These are phyloP conservation scores for Drosophila atroscutellata DNA, from an alignment of 2,888 invertebrate species.

Conservation along the genomic window DNA sequence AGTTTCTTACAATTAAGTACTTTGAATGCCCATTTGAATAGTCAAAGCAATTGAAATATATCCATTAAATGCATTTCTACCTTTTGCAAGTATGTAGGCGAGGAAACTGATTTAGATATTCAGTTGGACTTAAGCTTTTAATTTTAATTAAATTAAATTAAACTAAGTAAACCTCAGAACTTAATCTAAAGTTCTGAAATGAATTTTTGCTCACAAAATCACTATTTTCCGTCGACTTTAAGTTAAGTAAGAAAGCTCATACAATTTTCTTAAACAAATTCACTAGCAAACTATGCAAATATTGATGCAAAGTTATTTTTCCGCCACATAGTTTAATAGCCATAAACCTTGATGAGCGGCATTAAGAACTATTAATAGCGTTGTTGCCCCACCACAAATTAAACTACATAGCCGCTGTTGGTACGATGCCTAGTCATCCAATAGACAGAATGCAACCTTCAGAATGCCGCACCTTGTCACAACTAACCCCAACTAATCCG, in stretches of 20 bases:
- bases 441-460: constrained; percentile 8
- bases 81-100: neutral
- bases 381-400: constrained; percentile 22
- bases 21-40: neutral
- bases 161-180: no score
- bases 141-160: neutral
- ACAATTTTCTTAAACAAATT: neutral
- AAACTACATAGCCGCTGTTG: constrained; percentile 17
- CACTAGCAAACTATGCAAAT: neutral
- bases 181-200: neutral
- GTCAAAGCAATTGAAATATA: constrained; percentile 7
- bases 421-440: constrained; percentile 31
- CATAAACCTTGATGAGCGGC: neutral
- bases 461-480: constrained; percentile 54
- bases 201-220: neutral
- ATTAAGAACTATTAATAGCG: constrained; percentile 1
- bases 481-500: constrained; percentile 33
- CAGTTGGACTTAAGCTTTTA: neutral
- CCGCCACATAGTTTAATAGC: neutral
- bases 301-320: constrained; percentile 9
- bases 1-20: constrained; percentile 6
- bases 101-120: neutral
- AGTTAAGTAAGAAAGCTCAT: neutral
- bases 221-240: neutral
- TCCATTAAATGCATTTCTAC: neutral